A percentile compares a stretch with the other conserved stretches of the same genome.
phyloP scores from a whole-genome alignment of 2,797 vertebrate genomes.

The Lates japonicus region DNA sequence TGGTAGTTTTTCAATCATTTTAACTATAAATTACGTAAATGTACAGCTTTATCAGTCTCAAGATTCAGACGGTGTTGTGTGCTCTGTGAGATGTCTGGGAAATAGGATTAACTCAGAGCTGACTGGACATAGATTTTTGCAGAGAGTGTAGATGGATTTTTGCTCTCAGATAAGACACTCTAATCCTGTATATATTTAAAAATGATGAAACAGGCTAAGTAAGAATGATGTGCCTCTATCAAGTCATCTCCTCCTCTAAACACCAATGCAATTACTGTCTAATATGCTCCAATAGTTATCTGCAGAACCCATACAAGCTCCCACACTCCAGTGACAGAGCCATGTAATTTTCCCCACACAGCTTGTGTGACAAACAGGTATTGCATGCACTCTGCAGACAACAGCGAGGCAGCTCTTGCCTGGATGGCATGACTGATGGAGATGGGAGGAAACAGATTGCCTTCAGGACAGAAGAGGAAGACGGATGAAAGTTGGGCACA shows the following conservation, averaged over 20 bases:
- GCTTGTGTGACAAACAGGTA: constrained; percentile 34
- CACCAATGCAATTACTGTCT: constrained; percentile 45
- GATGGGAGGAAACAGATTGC: constrained; percentile 45
- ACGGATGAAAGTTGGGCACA: constrained; percentile 32
- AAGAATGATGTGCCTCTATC: constrained; percentile 41
- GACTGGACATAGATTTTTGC: constrained; percentile 48
- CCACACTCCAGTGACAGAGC: constrained; percentile 10
- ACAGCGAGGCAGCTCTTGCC: constrained; percentile 18
- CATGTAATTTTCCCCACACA: constrained; percentile 28
- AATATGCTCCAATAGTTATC: background rate
- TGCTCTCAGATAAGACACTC: constrained; percentile 44
- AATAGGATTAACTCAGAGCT: constrained; percentile 53
- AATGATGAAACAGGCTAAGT: constrained; percentile 32
- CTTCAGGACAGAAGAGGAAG: constrained; percentile 41
- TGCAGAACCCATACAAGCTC: background rate
- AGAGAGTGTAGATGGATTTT: constrained; percentile 37
- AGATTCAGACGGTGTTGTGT: constrained; percentile 11
- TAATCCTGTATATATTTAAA: constrained; percentile 47
- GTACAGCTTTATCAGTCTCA: constrained; percentile 18
- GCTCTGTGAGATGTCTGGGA: constrained; percentile 31
- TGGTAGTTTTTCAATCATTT: background rate
- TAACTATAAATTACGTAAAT: constrained; percentile 17
- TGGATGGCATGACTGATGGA: constrained; percentile 40
- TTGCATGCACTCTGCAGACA: constrained; percentile 1
- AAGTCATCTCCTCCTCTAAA: constrained; percentile 41